A percentile compares a stretch with the other conserved stretches of the same genome.
Conservation (phyloP, 2,888 invertebrate genomes). For the Metacarcinus magister region DNA sequence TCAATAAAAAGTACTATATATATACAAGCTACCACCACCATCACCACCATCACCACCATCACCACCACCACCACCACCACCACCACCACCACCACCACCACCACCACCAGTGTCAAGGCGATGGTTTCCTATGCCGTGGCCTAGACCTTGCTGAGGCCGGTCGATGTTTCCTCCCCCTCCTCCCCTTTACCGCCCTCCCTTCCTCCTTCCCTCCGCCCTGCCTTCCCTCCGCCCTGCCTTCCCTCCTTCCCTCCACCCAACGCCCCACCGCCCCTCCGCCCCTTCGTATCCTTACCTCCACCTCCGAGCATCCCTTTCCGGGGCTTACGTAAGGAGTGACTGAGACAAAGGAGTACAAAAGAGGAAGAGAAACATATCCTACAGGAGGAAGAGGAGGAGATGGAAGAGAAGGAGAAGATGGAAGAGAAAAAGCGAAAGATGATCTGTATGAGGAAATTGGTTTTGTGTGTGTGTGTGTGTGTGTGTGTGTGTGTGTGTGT, state of each 20-base stretch:
- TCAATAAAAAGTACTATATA: background rate
- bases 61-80: conserved; percentile 13
- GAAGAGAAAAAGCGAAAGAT: background rate
- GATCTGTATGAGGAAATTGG: background rate
- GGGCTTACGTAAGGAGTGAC: background rate
- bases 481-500: background rate
- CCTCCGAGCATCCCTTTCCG: background rate
- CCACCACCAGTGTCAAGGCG: background rate
- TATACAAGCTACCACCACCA: background rate
- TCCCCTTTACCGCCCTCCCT: background rate
- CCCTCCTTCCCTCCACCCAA: background rate
- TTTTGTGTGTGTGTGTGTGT: background rate
- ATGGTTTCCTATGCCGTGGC: background rate
- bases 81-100: conserved; percentile 45
- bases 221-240: background rate
- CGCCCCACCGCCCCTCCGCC: background rate
- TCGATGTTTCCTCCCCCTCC: conserved; percentile 12
- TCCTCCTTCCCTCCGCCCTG: background rate
- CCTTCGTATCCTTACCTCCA: background rate
- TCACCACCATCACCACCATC: background rate
- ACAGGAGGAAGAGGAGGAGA: background rate
- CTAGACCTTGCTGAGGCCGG: background rate
- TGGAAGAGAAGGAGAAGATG: background rate
- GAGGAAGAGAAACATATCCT: conserved; percentile 3
- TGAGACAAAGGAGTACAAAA: background rate